phyloP scores from a whole-genome alignment of 2,888 invertebrate species.

The Ormyrus thymus region DNA sequence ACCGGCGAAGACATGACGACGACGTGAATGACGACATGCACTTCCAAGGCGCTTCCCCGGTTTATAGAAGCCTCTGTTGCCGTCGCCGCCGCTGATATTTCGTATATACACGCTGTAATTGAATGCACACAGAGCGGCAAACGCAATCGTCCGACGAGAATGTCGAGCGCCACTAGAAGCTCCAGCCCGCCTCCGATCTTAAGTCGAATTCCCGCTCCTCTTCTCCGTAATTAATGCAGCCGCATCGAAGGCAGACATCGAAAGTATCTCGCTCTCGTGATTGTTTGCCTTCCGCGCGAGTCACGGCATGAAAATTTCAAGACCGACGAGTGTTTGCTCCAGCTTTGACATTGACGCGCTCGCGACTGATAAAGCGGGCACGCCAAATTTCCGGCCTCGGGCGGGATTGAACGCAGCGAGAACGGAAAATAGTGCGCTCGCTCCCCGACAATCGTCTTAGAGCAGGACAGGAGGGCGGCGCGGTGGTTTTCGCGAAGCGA shows the following conservation, averaged over 20 bases:
- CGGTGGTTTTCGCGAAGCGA: constrained; percentile 54
- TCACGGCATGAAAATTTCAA: not conserved
- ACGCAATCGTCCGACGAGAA: constrained; percentile 59
- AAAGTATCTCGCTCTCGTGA: not conserved
- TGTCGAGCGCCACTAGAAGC: constrained; percentile 40
- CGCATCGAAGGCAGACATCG: not conserved
- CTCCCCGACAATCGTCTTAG: constrained; percentile 31
- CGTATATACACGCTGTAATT: constrained; percentile 66
- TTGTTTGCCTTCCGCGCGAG: too few species aligned
- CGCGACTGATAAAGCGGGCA: too few species aligned
- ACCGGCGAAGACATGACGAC: constrained; percentile 47
- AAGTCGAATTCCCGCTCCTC: constrained; percentile 37
- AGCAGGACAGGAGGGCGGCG: not conserved
- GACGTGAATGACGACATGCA: constrained; percentile 61
- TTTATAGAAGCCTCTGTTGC: constrained; percentile 33
- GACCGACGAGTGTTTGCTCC: not conserved
- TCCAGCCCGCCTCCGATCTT: constrained; percentile 58
- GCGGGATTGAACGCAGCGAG: too few species aligned
- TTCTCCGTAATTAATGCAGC: constrained; percentile 34
- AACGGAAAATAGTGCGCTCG: too few species aligned
- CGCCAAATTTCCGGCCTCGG: too few species aligned
- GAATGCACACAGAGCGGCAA: constrained; percentile 65
- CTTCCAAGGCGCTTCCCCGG: constrained; percentile 46
- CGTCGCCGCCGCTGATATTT: constrained; percentile 54
- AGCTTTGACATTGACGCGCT: too few species aligned